A percentile compares a stretch with the other conserved stretches of the same genome.
Conservation (phyloP, 2,888 invertebrate species). For the Lycocerus yunnanus region DNA sequence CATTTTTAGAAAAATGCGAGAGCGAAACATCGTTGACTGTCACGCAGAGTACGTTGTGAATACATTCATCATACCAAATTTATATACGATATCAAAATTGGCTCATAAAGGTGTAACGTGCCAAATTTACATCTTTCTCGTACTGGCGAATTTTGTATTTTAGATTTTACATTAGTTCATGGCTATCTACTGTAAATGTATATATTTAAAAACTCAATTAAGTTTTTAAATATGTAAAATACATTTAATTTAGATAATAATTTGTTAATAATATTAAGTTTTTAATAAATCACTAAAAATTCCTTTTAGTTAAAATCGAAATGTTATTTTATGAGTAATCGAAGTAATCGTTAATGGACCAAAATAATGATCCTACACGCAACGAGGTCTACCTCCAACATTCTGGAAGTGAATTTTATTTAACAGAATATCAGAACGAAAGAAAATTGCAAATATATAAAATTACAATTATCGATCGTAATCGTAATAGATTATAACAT, state of each 20-base stretch:
- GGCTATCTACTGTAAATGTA: too few species aligned
- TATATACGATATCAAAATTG: background rate
- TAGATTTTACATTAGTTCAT: background rate
- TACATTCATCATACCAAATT: background rate
- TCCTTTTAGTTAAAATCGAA: background rate
- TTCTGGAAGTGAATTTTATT: background rate
- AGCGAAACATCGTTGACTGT: background rate
- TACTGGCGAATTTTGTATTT: background rate
- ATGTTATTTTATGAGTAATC: background rate
- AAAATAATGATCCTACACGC: background rate
- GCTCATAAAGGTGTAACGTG: background rate
- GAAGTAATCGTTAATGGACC: background rate
- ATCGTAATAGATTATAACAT: background rate
- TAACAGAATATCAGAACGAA: background rate
- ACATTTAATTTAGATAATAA: background rate
- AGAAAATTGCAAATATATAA: background rate
- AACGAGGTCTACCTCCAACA: background rate
- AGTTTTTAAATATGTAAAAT: background rate
- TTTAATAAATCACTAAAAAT: background rate
- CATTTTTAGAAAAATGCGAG: background rate
- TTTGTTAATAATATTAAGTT: too few species aligned
- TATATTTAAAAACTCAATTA: too few species aligned
- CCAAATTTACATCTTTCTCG: background rate
- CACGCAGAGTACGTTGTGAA: background rate
- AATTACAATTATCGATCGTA: background rate